Evolutionary conservation across 1,140 invertebrate genomes (phyloP), one percentile per base, ranked within the genome.

Genomic region (Drosophila arawakana): DNA sequence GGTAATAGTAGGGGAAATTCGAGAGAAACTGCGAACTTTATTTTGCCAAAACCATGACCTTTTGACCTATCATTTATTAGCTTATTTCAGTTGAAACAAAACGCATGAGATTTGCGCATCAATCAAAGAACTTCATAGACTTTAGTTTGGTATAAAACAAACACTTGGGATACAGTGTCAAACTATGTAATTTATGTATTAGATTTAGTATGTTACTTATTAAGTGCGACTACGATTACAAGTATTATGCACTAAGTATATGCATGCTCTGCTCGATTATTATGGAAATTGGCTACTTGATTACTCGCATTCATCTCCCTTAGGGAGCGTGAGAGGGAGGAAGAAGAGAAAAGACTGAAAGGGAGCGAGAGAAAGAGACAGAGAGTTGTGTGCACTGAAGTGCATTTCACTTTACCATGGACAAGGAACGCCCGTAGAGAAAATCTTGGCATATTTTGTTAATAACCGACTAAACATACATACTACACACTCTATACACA

Each of bases 81-180:
- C 15, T 15, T 15, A 37, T 11, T 30, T 30, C 3, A 47, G 37
- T 30, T 54, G 11, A 7, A 15, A 25, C 30, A 62, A 39, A 54
- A 41, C 71, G 47, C 57, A 34, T 6, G 46, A 65, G 46, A 18
- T 30, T 57, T 55, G 30, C 39, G 44, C 37, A 76, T 76, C 62
- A 62, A 76, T 76, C 70, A 76, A 47, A 49, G 7, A 49, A 85
- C 78, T 86, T 82, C 83, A 86, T 86, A 88, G 83, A 85, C 34
- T 50, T 50, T 34, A 44, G 59, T 59, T 57, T 60, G 25, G 47
- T 69, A 73, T 78, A 65, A 47, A 34, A 4, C 30, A 60, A 30
- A 50, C 74, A 72, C 58, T 67, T 60, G 54, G 61, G 61, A 81
- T 50, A 54, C n/a, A 30, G 35, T 68, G 34, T 57, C 43, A 2